Evolutionary conservation across 2,888 invertebrate genomes (phyloP).

Genomic region (Dryococelus australis): DNA sequence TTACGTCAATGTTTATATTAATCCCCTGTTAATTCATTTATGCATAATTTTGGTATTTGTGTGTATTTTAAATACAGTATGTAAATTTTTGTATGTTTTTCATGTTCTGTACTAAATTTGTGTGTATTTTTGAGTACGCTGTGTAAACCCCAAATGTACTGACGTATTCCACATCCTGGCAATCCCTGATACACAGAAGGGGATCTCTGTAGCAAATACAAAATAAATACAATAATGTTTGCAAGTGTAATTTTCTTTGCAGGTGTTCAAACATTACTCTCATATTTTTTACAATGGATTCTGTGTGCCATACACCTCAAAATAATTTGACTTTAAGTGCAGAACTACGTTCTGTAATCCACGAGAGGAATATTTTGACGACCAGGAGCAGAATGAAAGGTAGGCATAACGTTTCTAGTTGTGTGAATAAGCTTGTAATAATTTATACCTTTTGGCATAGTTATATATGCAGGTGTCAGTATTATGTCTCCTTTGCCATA

Average conservation of each 20-base stretch:
- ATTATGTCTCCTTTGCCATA: neutral
- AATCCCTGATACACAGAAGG: too few relatives aligned
- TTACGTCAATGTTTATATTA: too few relatives aligned
- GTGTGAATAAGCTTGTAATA: neutral
- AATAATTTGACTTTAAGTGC: conserved; percentile 58
- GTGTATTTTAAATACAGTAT: too few relatives aligned
- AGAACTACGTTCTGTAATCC: conserved; percentile 67
- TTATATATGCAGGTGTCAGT: neutral
- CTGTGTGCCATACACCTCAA: conserved; percentile 40
- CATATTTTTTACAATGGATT: neutral
- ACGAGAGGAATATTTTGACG: conserved; percentile 69
- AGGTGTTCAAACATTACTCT: neutral
- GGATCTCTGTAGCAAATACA: too few relatives aligned
- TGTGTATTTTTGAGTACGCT: too few relatives aligned
- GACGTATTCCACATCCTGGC: too few relatives aligned
- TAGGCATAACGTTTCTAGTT: conserved; percentile 49
- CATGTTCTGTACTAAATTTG: too few relatives aligned
- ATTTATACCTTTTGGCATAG: neutral
- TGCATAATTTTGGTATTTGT: too few relatives aligned
- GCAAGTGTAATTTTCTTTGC: neutral
- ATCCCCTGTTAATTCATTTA: too few relatives aligned
- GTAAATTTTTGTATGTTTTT: too few relatives aligned
- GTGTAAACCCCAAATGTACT: too few relatives aligned
- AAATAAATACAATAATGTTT: too few relatives aligned
- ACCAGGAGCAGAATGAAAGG: conserved; percentile 67